Evolutionary conservation across 2,113 vertebrate species (phyloP).

Genomic region (Aegotheles bennettii): DNA sequence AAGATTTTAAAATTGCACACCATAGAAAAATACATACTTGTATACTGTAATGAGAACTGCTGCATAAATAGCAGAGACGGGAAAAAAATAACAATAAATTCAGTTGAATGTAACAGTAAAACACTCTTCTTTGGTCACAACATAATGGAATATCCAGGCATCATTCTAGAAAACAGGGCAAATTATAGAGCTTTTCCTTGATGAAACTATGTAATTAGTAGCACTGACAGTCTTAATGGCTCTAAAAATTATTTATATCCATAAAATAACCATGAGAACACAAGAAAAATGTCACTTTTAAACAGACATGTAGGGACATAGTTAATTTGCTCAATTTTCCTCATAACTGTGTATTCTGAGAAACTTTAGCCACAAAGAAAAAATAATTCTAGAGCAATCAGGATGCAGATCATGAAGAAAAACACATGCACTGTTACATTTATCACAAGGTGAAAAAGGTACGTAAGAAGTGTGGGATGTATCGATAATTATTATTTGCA

Average conservation of each 20-base stretch:
- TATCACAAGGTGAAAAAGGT: not conserved
- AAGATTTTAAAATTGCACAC: not conserved
- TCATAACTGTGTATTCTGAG: not conserved
- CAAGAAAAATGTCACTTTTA: not conserved
- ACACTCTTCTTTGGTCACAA: not conserved
- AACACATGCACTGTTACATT: not conserved
- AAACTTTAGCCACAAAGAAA: not conserved
- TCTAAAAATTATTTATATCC: not conserved
- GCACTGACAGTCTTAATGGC: not conserved
- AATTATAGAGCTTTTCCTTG: not conserved
- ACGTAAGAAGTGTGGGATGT: not conserved
- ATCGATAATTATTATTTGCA: not conserved
- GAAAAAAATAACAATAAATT: not conserved
- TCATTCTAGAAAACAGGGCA: not conserved
- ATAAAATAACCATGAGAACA: not conserved
- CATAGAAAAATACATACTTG: not conserved
- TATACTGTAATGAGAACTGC: not conserved
- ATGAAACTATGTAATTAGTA: not conserved
- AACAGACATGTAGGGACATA: not conserved
- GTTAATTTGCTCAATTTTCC: not conserved
- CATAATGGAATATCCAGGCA: not conserved
- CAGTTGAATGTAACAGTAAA: not conserved
- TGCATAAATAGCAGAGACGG: not conserved
- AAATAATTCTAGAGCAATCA: not conserved
- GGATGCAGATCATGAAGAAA: not conserved